Evolutionary conservation across 1,140 invertebrate genomes (phyloP).

Genomic region (Drosophila truncata): DNA sequence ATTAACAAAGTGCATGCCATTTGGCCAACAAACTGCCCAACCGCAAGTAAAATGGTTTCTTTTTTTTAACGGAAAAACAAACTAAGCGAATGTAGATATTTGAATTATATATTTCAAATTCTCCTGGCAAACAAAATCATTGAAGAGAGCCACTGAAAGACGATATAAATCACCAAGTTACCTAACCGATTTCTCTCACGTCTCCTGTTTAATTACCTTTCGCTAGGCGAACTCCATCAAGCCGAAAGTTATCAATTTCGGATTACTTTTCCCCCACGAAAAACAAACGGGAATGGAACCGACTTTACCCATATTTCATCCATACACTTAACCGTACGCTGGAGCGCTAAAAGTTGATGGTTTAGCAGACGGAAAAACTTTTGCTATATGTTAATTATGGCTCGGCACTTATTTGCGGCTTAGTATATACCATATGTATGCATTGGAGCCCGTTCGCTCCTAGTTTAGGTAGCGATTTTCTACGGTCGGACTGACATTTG

Average conservation of each 20-base stretch:
- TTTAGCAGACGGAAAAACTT: slow-evolving; percentile 65
- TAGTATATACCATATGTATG: slow-evolving; percentile 71
- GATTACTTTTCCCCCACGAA: slow-evolving; percentile 33
- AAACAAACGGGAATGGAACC: slow-evolving; percentile 23
- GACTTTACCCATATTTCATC: slow-evolving; percentile 54
- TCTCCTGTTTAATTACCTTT: slow-evolving; percentile 47
- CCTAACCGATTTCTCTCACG: slow-evolving; percentile 20
- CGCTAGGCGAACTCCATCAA: slow-evolving; percentile 40
- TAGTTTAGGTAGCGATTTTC: slow-evolving; percentile 58
- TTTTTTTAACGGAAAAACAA: not conserved
- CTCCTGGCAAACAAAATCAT: too few relatives aligned
- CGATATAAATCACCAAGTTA: not conserved
- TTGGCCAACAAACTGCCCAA: slow-evolving; percentile 5
- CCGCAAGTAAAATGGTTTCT: not conserved
- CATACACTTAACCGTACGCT: slow-evolving; percentile 27
- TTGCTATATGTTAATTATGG: slow-evolving; percentile 83
- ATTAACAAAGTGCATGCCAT: slow-evolving; percentile 55
- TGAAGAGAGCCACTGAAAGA: not conserved
- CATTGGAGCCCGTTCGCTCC: slow-evolving; percentile 47
- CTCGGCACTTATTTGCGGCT: slow-evolving; percentile 80
- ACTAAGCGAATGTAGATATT: not conserved
- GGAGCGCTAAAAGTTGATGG: slow-evolving; percentile 40
- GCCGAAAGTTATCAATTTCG: slow-evolving; percentile 51
- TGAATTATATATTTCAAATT: not conserved
- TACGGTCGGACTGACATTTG: slow-evolving; percentile 30